Percentiles rank a stretch among this genome's conserved stretches.
Conservation (phyloP, 2,113 vertebrate genomes). For the Albula glossodonta region DNA sequence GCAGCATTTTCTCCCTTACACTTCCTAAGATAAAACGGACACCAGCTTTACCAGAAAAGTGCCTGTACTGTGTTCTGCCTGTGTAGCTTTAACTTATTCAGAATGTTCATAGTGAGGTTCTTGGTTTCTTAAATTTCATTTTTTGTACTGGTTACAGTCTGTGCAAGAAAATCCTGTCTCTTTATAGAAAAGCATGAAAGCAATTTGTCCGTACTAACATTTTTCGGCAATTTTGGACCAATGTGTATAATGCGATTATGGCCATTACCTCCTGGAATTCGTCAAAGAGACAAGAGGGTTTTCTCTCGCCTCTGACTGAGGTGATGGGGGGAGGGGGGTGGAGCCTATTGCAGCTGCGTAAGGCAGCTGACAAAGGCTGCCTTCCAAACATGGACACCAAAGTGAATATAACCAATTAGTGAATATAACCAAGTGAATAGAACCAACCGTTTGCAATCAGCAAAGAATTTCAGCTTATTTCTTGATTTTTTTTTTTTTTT, state of each 20-base stretch:
- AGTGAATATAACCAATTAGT: not conserved
- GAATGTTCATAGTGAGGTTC: not conserved
- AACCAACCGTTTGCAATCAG: too few relatives aligned
- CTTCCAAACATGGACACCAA: not conserved
- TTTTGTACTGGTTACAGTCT: not conserved
- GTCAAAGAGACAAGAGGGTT: slow-evolving; percentile 20
- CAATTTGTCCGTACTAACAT: not conserved
- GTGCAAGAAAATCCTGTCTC: not conserved
- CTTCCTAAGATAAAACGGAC: not conserved
- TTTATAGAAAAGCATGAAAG: not conserved
- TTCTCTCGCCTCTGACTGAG: slow-evolving; percentile 17
- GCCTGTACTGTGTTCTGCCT: too few relatives aligned
- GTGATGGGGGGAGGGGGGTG: not conserved
- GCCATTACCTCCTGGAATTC: slow-evolving; percentile 33
- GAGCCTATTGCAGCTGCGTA: not conserved
- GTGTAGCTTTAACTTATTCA: not conserved
- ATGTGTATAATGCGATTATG: slow-evolving; percentile 29
- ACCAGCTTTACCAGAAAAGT: not conserved
- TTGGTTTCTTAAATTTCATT: not conserved
- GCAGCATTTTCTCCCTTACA: not conserved
- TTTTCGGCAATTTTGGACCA: slow-evolving; percentile 11
- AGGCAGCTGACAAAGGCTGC: not conserved
- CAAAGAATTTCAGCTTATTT: too few relatives aligned
- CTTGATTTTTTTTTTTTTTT: too few relatives aligned
- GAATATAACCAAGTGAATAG: too few relatives aligned